phyloP scores from a whole-genome alignment of 2,797 vertebrate genomes.

The Myripristis murdjan region DNA sequence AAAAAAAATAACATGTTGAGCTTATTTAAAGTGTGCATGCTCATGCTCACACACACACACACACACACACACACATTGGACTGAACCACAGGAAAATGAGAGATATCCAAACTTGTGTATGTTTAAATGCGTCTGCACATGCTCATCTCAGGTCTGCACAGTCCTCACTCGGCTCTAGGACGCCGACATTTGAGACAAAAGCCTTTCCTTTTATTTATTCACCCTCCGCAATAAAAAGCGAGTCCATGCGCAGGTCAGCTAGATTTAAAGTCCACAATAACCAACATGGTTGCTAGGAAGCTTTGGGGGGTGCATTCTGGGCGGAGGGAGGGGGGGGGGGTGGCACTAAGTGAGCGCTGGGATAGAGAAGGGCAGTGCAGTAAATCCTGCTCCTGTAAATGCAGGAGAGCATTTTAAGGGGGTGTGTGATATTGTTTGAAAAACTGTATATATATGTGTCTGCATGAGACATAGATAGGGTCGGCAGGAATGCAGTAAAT shows the following conservation, averaged over 20 bases:
- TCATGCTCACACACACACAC: not conserved
- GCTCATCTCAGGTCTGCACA: not conserved
- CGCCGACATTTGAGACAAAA: not conserved
- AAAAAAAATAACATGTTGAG: too few species aligned
- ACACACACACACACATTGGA: too few species aligned
- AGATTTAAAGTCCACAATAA: conserved; percentile 13
- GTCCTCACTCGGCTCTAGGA: not conserved
- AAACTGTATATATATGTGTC: conserved; percentile 12
- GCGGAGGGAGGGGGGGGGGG: not conserved
- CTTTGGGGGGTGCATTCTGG: conserved; percentile 6
- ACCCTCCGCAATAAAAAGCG: conserved; percentile 12
- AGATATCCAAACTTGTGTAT: too few species aligned
- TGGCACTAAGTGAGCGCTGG: not conserved
- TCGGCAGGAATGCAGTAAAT: conserved; percentile 17
- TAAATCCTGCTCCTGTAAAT: conserved; percentile 19
- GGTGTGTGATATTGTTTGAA: conserved; percentile 38
- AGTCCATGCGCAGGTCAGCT: not conserved
- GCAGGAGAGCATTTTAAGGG: conserved; percentile 27
- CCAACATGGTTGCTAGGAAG: not conserved
- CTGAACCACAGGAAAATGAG: too few species aligned
- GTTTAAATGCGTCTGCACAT: not conserved
- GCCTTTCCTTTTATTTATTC: not conserved
- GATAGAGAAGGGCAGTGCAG: not conserved
- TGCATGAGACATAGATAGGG: conserved; percentile 11
- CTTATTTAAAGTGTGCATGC: too few species aligned